Evolutionary conservation across 2,797 vertebrate species (phyloP).

Genomic region (Buceros bicornis): DNA sequence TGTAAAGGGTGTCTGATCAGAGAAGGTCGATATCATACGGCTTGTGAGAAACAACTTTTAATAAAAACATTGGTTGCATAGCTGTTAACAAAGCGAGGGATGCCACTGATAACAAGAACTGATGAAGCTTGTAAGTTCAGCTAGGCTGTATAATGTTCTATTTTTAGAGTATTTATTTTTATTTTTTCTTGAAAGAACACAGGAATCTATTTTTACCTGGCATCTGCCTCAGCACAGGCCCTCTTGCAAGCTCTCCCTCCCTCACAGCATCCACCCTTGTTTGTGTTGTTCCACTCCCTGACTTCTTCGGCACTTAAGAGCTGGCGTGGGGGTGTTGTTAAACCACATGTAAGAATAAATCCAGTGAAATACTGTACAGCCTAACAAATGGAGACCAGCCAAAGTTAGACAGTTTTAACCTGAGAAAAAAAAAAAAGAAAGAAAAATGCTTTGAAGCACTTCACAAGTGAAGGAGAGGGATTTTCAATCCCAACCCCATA

Average conservation of each 20-base stretch:
- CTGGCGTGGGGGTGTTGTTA: neutral
- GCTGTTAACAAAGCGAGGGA: neutral
- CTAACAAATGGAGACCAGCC: neutral
- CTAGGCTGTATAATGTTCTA: neutral
- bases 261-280: neutral
- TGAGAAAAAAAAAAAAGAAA: neutral
- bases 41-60: neutral
- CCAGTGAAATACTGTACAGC: neutral
- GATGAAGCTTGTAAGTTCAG: neutral
- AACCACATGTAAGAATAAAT: conserved; percentile 33
- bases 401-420: neutral
- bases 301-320: neutral
- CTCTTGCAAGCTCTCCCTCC: neutral
- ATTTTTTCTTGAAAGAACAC: neutral
- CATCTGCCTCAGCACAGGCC: neutral
- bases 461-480: neutral
- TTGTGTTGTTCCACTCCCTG: neutral
- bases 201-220: neutral
- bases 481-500: neutral
- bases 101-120: neutral
- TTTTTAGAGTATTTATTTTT: neutral
- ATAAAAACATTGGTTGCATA: neutral
- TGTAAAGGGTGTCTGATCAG: neutral
- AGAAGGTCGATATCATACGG: neutral
- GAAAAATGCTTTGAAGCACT: neutral